Base-by-base conservation (phyloP, 2,797 vertebrate species). In the Pelobates cultripes region DNA sequence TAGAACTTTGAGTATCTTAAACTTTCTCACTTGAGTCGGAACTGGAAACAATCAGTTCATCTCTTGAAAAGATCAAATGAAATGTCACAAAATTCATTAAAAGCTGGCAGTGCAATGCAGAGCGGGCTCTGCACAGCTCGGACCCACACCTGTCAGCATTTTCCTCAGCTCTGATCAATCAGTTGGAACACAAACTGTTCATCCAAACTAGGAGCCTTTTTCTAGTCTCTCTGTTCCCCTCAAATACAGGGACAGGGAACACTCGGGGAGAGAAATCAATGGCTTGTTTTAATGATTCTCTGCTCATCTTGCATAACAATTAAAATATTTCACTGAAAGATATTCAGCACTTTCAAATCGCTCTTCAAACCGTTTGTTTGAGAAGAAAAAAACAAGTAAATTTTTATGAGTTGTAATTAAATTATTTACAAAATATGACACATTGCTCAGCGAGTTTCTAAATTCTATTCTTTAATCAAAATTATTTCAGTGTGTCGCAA, bases 11-110 rank as follows among this genome's bases (percentile, higher is more conserved):
- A 51, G 47, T 60, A 55, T 73, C 63, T 67, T 72, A 64, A 79
- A 82, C 61, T 70, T 66, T 77, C 61, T 67, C 43, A 51, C 68
- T 67, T 63, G 68, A 68, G 61, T 42, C 70, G 60, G 69, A 73
- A 77, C 44, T 88, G 76, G 77, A 78, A 83, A 70, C 77, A 63
- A 79, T 78, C 64, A 57, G 71, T 60, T 83, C 76, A 74, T 69
- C 78, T 77, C 73, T 69, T 72, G 61, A 73, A 57, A 76, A 72
- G 73, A 75, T 77, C 28, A 76, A 75, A 71, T 69, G 67, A 77
- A 69, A 80, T 63, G 70, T 74, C 80, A 82, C 28, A 55, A 77
- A 82, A 82, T 82, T 82, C 80, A 82, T 82, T 82, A 80, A 45
- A 73, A 53, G 61, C 79, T 73, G 79, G 75, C 75, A 82, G 75